Evolutionary conservation across 2,888 invertebrate genomes (phyloP).

Genomic region (Tenthredo amoena): DNA sequence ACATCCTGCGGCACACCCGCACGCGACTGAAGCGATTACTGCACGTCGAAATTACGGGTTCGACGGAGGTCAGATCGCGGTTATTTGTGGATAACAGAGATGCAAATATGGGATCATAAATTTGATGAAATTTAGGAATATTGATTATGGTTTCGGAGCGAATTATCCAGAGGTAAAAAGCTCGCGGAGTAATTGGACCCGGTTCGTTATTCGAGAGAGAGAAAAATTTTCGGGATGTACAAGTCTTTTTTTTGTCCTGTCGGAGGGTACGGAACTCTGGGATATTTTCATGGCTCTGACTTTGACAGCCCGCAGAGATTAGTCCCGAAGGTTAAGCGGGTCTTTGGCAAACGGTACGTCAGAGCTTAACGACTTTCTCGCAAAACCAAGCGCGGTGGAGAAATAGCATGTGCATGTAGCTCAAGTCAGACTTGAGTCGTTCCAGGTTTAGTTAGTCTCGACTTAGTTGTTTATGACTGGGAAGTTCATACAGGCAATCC

Average conservation of each 20-base stretch:
- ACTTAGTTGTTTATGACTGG: slow-evolving; percentile 29
- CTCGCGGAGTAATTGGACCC: background rate
- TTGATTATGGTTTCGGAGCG: background rate
- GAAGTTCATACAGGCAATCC: slow-evolving; percentile 19
- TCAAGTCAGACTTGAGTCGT: background rate
- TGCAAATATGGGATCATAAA: background rate
- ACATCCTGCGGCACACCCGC: slow-evolving; percentile 60
- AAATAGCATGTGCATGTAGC: background rate
- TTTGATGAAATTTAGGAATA: background rate
- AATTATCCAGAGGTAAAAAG: background rate
- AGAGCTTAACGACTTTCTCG: slow-evolving; percentile 44
- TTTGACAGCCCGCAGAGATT: slow-evolving; percentile 7
- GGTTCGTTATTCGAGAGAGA: background rate
- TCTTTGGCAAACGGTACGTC: slow-evolving; percentile 9
- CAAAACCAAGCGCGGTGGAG: background rate
- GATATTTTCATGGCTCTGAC: background rate
- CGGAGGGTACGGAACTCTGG: background rate
- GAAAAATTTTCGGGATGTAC: background rate
- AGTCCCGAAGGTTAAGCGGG: slow-evolving; percentile 17
- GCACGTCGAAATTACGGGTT: background rate
- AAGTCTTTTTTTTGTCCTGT: background rate
- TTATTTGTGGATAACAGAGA: background rate
- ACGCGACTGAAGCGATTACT: slow-evolving; percentile 45
- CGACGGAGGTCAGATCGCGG: background rate
- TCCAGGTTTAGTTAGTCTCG: slow-evolving; percentile 27